Base-by-base conservation (phyloP, 2,888 invertebrate species). In the Lasioglossum vierecki region DNA sequence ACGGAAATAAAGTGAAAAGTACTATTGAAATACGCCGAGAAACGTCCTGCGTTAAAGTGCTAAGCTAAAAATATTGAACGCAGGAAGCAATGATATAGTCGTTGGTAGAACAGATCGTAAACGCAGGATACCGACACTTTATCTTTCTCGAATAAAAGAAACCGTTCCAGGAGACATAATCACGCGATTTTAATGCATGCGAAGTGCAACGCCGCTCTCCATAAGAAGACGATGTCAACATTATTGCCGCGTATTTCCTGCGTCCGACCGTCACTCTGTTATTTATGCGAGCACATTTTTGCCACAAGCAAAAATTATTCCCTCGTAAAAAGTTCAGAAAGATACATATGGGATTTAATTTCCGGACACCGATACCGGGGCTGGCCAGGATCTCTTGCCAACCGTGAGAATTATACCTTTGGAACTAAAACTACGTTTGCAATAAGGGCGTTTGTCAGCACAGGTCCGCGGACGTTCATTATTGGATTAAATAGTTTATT, bases 261-360 rank as follows among this genome's bases (percentile, higher is more conserved):
- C 63, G 35, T 39, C 35, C 49, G 35, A n/a, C 4, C 46, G 75
- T 44, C 70, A 53, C 63, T 39, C 77, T 5, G 71, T 84, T 79
- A 80, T 83, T 71, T 85, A 80, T 66, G 35, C 75, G 66, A 44
- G 76, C 68, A 46, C 63, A 66, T 75, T 78, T 74, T 77, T 57
- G 46, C 72, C 75, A 26, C 9, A 26, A 53, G 53, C 15, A 71
- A 76, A 80, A 86, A 86, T 87, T 86, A 80, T 80, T 86, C 70
- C 76, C 66, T 49, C 79, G 79, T 79, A 71, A 87, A 84, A 77
- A 86, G 82, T 71, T 82, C 82, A 81, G 88, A 82, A 75, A 81
- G 83, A 82, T 87, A 87, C 86, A 80, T 85, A 81, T 77, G 87
- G 91, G 88, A 91, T 92, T 91, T 91, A 91, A 92, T 92, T 91